Base-by-base conservation (phyloP, 2,113 vertebrate species). In the Phrynosoma blainvillii region DNA sequence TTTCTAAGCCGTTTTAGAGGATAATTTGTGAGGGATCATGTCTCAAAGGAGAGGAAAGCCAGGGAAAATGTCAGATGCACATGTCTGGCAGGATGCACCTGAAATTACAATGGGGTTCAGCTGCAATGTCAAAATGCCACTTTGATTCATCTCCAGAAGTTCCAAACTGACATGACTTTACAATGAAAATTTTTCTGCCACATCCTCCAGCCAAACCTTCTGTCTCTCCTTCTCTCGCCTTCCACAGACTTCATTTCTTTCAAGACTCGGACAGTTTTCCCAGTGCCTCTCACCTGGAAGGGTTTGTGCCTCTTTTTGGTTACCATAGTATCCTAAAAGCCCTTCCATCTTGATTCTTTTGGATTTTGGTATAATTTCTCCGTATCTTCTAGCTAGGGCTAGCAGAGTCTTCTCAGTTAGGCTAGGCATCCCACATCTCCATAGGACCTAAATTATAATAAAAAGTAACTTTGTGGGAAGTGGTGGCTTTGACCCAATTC, bases 401-500 rank as follows among this genome's bases (percentile, higher is more conserved):
- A 12, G 36, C 62, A 9, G 62, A 65, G 62, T 4, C 62, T 6
- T 21, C 62, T 23, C 4, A 8, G 11, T 23, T 25, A 47, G 42
- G 13, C 0, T 89, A 47, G 47, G 32, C 1, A n/a, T 5, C 59
- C 9, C 59, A 36, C 79, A 25, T 40, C 27, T 9, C 23, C 32
- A n/a, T 18, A 3, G 30, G 68, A 56, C 36, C 0, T 0, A 1
- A 0, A 0, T 13, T 47, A 10, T 59, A 14, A 80, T 6, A 11
- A 32, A 56, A 20, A 9, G 78, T 12, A 18, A 66, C 18, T 23
- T 16, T 75, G 73, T 3, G 10, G 12, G 54, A 16, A 23, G 40
- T 13, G 30, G 36, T 2, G 1, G 2, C 70, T 7, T 21, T 59
- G 3, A n/a, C 4, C 5, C 21, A 14, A n/a, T 36, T 25, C 18